Evolutionary conservation across 1,140 invertebrate genomes (phyloP), one percentile per base, ranked within the genome.

Genomic region (Zaprionus vittiger): DNA sequence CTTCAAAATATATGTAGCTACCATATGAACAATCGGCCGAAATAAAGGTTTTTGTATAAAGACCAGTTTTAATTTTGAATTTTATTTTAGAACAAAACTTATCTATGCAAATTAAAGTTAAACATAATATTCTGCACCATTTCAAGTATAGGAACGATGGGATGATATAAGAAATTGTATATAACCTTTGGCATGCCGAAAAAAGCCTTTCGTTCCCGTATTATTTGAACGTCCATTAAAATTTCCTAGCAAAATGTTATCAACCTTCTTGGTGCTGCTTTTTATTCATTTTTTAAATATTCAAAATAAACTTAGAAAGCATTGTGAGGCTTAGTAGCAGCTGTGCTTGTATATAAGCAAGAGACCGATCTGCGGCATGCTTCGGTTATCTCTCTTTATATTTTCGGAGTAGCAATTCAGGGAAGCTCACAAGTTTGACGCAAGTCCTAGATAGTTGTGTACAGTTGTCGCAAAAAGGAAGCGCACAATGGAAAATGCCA

Each of bases 321-420:
- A 74, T 63, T 70, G 59, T 74, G 38, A 11, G 57, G n/a, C 34
- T 11, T 38, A 49, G 37, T 68, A 68, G 63, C 80, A 87, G 62
- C 77, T 83, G 80, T 66, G 68, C 73, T 66, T 34, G 17, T 12
- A 76, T 73, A 87, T 87, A 84, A 84, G 73, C 65, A 68, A 54
- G 55, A 31, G 37, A 56, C 14, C 28, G 41, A 12, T 49, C 61
- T 31, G 5, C 28, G 38, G 15, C 14, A 41, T 15, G 38, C 41
- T 44, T n/a, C 15, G n/a, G 2, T n/a, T 47, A 7, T 44, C 37
- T 66, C 47, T 54, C 26, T 59, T 54, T 14, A 20, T 52, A 24
- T 24, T 3, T 24, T 24, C 20, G 22, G 37, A 84, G 78, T 81
- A 69, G 70, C 74, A 75, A 57, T 71, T 59, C 74, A 77, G 66